Base-by-base conservation (phyloP, 2,797 vertebrate species). In the Cossypha polioptera region DNA sequence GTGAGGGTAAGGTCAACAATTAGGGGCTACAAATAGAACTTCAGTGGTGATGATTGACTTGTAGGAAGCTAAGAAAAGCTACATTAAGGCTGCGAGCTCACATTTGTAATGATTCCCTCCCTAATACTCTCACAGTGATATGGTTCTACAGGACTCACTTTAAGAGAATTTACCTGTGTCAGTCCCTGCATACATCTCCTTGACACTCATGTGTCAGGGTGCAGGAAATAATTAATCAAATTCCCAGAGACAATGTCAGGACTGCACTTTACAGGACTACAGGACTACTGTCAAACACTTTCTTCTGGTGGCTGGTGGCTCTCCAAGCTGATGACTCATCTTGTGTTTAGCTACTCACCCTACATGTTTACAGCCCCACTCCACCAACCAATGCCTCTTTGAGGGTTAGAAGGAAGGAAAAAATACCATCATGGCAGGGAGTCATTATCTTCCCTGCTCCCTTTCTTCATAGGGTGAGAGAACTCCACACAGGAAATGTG, bases 401-500 rank as follows among this genome's bases (percentile, higher is more conserved):
- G 48, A 59, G 26, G 16, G 2, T 5, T 25, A 65, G 47, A 65
- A 29, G 28, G 19, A 77, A 86, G 71, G 65, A 77, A 65, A 53
- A 5, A 55, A 16, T 16, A 29, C 6, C 5, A 42, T 48, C 4
- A 18, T 1, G 2, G 6, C 2, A 4, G 11, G 12, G 21, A 29
- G 43, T 31, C 21, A 11, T 21, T 31, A 29, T 15, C 16, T 28
- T 51, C 18, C 20, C 43, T 47, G 13, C 22, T 48, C 7, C 15
- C 13, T 59, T 74, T 48, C 55, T 58, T 79, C 43, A 9, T 2
- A 25, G 28, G 10, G 5, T 69, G 48, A 43, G 11, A 33, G 4
- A 5, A 48, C 24, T 29, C 29, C 18, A 48, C 0, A 1, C 9
- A 24, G 35, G 28, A 63, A 65, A 67, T 4, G 1, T 1, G 4